Percentiles rank a stretch among this genome's conserved stretches.
These are phyloP conservation scores for Lasioglossum marginatum DNA, from an alignment of 2,888 invertebrate species.

Conservation along the genomic window DNA sequence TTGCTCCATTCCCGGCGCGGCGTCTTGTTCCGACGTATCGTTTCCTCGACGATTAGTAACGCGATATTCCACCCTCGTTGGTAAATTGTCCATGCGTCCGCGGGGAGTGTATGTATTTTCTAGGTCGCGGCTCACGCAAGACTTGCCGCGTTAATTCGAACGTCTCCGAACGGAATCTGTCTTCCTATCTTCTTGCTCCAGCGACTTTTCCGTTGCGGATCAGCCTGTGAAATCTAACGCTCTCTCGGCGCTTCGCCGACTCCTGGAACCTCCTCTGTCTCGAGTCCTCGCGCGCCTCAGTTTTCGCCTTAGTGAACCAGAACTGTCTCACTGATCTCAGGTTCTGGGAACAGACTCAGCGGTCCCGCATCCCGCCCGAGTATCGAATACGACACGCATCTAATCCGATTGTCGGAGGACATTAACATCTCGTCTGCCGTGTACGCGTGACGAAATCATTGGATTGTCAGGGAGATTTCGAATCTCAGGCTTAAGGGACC, in stretches of 20 bases:
- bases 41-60: constrained; percentile 36
- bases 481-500: background rate
- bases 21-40: constrained; percentile 28
- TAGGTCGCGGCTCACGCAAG: constrained; percentile 63
- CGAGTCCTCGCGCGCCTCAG: constrained; percentile 42
- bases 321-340: constrained; percentile 81
- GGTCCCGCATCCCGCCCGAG: constrained; percentile 13
- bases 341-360: constrained; percentile 69
- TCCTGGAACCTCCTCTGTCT: constrained; percentile 60
- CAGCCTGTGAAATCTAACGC: constrained; percentile 80
- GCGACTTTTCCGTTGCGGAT: constrained; percentile 67
- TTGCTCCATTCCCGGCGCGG: background rate
- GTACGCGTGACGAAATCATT: background rate
- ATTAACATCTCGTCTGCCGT: background rate
- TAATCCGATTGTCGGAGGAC: constrained; percentile 6
- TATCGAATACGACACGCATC: constrained; percentile 25
- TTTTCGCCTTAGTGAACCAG: constrained; percentile 76
- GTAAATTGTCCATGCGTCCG: constrained; percentile 16
- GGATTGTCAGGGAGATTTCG: background rate
- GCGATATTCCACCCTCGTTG: constrained; percentile 33
- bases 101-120: constrained; percentile 38
- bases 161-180: constrained; percentile 54
- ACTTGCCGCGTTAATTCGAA: constrained; percentile 66
- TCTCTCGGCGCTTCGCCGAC: constrained; percentile 69
- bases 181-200: constrained; percentile 72